phyloP scores from a whole-genome alignment of 2,888 invertebrate genomes.

The Anorthoa munda region DNA sequence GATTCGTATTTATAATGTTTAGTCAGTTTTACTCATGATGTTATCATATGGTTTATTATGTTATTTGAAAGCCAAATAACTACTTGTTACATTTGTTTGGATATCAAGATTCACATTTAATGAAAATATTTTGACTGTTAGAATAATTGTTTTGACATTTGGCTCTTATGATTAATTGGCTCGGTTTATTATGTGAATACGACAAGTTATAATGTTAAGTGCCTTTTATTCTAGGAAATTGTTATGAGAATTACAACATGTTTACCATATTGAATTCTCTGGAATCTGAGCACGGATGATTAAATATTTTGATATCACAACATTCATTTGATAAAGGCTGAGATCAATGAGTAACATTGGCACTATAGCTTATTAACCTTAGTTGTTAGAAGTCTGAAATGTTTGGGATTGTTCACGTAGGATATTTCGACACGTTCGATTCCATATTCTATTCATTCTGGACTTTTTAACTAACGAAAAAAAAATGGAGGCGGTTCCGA shows the following conservation, averaged over 20 bases:
- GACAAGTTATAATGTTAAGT: background rate
- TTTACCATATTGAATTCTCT: background rate
- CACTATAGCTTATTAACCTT: too few species aligned
- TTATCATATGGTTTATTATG: background rate
- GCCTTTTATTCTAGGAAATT: background rate
- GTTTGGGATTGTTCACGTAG: too few species aligned
- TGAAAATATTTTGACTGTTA: constrained; percentile 57
- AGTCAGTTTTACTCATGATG: background rate
- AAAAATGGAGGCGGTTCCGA: too few species aligned
- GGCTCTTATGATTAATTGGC: constrained; percentile 35
- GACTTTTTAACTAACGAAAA: too few species aligned
- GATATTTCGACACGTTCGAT: too few species aligned
- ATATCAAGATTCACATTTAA: constrained; percentile 18
- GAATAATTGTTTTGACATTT: constrained; percentile 53
- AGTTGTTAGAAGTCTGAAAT: too few species aligned
- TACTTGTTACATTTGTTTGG: constrained; percentile 16
- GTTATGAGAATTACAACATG: constrained; percentile 18
- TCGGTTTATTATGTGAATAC: constrained; percentile 49
- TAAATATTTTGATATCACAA: background rate
- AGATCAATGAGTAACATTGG: too few species aligned
- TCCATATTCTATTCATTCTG: too few species aligned
- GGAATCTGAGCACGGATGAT: background rate
- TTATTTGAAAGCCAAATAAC: too few species aligned
- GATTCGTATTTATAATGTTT: background rate
- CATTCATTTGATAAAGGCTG: too few species aligned